These are phyloP conservation scores for Heliocidaris erythrogramma DNA, from an alignment of 35 echinoderm and acorn worm genomes.

Conservation along the genomic window DNA sequence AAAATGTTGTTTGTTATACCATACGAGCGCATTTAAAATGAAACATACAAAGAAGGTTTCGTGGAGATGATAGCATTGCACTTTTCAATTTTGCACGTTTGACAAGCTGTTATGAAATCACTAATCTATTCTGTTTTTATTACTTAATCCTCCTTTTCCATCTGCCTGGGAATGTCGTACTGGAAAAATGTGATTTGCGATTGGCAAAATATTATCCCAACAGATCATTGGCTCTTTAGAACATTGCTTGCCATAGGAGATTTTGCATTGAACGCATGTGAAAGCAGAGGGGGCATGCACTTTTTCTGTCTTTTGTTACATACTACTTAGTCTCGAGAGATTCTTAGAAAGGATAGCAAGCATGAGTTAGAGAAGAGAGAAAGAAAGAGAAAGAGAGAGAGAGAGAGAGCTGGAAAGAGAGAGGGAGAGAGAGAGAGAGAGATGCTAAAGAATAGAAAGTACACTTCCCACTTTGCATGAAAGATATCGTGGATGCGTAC, in stretches of 20 bases:
- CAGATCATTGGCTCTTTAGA: constrained; percentile 1
- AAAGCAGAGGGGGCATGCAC: not conserved
- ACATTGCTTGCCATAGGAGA: not conserved
- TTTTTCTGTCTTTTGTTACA: not conserved
- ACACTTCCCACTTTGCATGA: not conserved
- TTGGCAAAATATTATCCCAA: not conserved
- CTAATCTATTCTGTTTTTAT: too few species aligned
- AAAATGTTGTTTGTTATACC: too few species aligned
- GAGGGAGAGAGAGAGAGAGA: not conserved
- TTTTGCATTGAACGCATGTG: not conserved
- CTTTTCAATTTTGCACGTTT: too few species aligned
- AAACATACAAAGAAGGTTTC: too few species aligned
- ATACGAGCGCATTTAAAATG: too few species aligned
- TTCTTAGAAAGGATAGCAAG: not conserved
- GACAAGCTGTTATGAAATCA: too few species aligned
- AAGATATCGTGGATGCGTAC: not conserved
- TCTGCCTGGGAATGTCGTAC: not conserved
- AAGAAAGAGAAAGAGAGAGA: not conserved
- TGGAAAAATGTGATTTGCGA: not conserved
- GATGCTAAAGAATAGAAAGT: not conserved
- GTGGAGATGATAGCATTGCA: too few species aligned
- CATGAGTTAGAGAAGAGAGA: not conserved
- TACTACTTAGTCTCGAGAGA: not conserved
- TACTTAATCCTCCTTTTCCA: not conserved
- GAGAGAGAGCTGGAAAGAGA: not conserved